A percentile compares a stretch with the other conserved stretches of the same genome.
phyloP scores from a whole-genome alignment of 2,888 invertebrate genomes.

The Peribatodes rhomboidaria region DNA sequence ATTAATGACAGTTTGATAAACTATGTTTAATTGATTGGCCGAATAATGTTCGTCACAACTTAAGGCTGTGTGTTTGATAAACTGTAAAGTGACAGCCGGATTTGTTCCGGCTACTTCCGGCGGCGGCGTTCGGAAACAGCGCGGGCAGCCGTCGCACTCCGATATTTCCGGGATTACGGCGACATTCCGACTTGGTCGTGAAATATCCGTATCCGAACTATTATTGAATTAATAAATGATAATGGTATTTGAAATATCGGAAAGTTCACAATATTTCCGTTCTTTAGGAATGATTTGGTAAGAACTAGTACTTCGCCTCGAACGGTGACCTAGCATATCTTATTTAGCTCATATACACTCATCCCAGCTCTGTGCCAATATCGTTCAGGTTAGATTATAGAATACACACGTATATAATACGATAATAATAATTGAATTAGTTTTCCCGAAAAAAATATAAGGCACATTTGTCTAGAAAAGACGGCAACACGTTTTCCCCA shows the following conservation, averaged over 20 bases:
- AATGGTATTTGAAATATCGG: not conserved
- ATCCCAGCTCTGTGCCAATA: too few relatives aligned
- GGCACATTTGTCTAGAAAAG: not conserved
- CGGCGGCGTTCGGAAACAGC: slow-evolving; percentile 54
- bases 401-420: too few relatives aligned
- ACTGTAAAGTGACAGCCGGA: slow-evolving; percentile 56
- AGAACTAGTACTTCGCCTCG: not conserved
- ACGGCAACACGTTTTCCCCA: slow-evolving; percentile 56
- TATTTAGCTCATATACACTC: too few relatives aligned
- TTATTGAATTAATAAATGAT: not conserved
- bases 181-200: slow-evolving; percentile 46
- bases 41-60: not conserved
- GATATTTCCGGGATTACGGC: slow-evolving; percentile 56
- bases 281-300: too few relatives aligned
- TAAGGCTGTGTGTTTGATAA: slow-evolving; percentile 28
- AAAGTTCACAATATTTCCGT: not conserved
- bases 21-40: too few relatives aligned
- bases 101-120: slow-evolving; percentile 64
- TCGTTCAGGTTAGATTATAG: too few relatives aligned
- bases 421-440: not conserved
- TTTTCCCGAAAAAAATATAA: not conserved
- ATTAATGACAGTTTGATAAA: not conserved
- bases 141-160: slow-evolving; percentile 46
- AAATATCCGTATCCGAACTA: slow-evolving; percentile 41
- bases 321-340: too few relatives aligned